Evolutionary conservation across 2,113 vertebrate species (phyloP).

Genomic region (Cisticola juncidis): DNA sequence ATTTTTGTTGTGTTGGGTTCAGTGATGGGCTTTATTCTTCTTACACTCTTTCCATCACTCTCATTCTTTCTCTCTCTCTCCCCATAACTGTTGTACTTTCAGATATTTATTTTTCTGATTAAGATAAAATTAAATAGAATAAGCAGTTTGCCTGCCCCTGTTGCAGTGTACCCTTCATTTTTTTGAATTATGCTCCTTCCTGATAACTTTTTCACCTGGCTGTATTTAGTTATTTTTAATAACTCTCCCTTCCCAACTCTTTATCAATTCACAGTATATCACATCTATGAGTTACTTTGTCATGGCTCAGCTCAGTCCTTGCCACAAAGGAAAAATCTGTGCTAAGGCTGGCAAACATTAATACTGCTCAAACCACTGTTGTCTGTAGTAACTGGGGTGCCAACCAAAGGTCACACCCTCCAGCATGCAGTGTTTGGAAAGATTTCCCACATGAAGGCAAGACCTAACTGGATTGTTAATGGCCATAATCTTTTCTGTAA

Average conservation of each 20-base stretch:
- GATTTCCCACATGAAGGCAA: not conserved
- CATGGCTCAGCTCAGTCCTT: not conserved
- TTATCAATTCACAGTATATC: not conserved
- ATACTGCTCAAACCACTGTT: not conserved
- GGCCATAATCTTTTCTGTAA: not conserved
- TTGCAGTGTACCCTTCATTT: not conserved
- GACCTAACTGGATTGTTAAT: not conserved
- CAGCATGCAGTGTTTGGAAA: not conserved
- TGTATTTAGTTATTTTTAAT: not conserved
- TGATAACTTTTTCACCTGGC: not conserved
- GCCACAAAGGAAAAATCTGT: not conserved
- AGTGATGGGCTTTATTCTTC: conserved; percentile 1
- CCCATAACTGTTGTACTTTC: not conserved
- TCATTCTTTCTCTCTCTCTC: not conserved
- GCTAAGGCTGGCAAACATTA: not conserved
- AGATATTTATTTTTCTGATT: not conserved
- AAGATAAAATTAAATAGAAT: not conserved
- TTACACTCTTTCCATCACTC: not conserved
- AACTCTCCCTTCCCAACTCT: not conserved
- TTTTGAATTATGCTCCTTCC: not conserved
- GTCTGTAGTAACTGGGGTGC: not conserved
- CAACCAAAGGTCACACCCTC: not conserved
- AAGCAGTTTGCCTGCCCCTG: not conserved
- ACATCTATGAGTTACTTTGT: not conserved
- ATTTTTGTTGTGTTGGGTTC: not conserved